Conservation (phyloP, 2,888 invertebrate genomes). For the Sarcophaga subvicina region DNA sequence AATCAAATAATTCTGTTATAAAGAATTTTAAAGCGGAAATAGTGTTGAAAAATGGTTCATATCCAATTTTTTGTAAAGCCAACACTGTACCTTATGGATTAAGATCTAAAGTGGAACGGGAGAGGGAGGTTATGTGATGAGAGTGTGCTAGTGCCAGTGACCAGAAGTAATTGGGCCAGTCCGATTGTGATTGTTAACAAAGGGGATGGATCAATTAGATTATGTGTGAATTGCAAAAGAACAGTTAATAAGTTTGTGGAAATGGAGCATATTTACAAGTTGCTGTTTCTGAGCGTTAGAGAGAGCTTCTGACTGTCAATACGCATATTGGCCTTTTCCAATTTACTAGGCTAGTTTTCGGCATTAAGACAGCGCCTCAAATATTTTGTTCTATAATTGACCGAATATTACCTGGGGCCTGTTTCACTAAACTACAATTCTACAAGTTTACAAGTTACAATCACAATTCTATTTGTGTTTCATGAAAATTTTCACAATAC, state of each 20-base stretch:
- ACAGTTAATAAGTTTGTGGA: constrained; percentile 69
- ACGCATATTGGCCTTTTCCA: constrained; percentile 31
- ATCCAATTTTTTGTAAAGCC: constrained; percentile 55
- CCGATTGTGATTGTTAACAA: constrained; percentile 75
- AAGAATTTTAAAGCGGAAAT: constrained; percentile 52
- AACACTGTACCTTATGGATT: constrained; percentile 45
- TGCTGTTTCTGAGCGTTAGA: constrained; percentile 43
- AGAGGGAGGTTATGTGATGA: constrained; percentile 43
- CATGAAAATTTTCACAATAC: no score
- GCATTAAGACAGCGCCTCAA: no score
- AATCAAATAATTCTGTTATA: constrained; percentile 46
- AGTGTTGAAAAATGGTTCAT: constrained; percentile 52
- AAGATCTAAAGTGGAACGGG: constrained; percentile 55
- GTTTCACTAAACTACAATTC: no score
- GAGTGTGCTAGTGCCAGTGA: constrained; percentile 70
- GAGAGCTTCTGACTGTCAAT: constrained; percentile 46
- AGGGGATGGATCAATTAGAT: constrained; percentile 66
- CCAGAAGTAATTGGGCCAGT: constrained; percentile 72
- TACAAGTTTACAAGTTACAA: no score
- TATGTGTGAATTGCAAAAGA: constrained; percentile 76
- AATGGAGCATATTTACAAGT: constrained; percentile 68
- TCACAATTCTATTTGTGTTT: no score
- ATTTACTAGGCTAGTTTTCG: no score
- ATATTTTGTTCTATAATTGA: constrained; percentile 31
- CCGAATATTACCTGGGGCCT: neutral